Conservation (phyloP, 2,113 vertebrate genomes). For the Chionis minor region DNA sequence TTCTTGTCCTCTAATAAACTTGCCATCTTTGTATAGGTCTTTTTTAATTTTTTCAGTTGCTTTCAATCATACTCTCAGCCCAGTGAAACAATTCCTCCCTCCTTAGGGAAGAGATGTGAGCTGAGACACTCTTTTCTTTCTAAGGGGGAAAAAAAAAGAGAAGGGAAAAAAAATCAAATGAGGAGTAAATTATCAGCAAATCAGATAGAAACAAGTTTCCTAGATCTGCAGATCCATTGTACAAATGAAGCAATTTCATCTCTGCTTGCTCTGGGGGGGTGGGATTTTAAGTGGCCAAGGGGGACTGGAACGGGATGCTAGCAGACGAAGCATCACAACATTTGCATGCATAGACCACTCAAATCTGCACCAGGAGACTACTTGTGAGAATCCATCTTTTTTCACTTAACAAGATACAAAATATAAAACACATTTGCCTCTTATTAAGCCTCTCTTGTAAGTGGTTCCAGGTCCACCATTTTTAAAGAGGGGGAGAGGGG, state of each 20-base stretch:
- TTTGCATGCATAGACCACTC: slow-evolving; percentile 72
- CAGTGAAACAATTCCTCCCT: slow-evolving; percentile 6
- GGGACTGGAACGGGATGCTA: slow-evolving; percentile 68
- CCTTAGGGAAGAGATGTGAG: slow-evolving; percentile 35
- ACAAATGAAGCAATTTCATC: slow-evolving; percentile 76
- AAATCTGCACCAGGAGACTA: slow-evolving; percentile 78
- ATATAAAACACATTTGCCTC: slow-evolving; percentile 85
- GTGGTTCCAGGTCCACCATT: slow-evolving; percentile 82
- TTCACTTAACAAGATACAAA: slow-evolving; percentile 83
- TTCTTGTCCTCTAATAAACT: slow-evolving; percentile 20
- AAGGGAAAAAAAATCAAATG: slow-evolving; percentile 42
- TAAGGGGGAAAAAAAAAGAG: too few relatives aligned
- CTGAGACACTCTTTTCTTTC: slow-evolving; percentile 6
- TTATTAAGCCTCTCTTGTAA: slow-evolving; percentile 81
- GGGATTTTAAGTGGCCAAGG: slow-evolving; percentile 73
- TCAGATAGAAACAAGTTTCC: slow-evolving; percentile 75
- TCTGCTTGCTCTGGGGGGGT: slow-evolving; percentile 54
- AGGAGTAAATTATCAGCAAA: slow-evolving; percentile 76
- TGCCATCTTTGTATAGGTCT: slow-evolving; percentile 17
- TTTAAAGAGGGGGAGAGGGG: slow-evolving; percentile 75
- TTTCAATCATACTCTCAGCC: slow-evolving; percentile 33
- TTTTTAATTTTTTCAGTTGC: slow-evolving; percentile 53
- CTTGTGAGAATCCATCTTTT: slow-evolving; percentile 81
- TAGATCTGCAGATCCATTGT: slow-evolving; percentile 70
- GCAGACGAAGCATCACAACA: slow-evolving; percentile 70